Evolutionary conservation across 2,888 invertebrate genomes (phyloP).

Genomic region (Macrophya annulata): DNA sequence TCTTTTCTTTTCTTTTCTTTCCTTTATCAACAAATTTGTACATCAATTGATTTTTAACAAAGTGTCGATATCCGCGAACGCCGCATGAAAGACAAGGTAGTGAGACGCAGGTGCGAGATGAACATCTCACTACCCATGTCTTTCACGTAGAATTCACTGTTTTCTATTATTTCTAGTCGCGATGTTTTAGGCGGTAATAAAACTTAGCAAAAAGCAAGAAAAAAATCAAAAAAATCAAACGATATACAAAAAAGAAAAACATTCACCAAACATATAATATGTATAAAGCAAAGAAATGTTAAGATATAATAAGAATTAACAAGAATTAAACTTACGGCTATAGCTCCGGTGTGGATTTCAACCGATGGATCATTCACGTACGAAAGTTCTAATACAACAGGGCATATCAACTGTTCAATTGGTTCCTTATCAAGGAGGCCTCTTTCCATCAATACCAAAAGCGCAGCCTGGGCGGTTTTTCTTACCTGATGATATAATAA

Average conservation of each 20-base stretch:
- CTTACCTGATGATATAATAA: constrained; percentile 81
- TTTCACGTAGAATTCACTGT: constrained; percentile 89
- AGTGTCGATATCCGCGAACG: constrained; percentile 70
- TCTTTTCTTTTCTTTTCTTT: background rate
- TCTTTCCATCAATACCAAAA: constrained; percentile 85
- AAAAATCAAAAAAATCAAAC: background rate
- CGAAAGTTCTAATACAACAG: constrained; percentile 83
- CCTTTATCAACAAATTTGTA: no score
- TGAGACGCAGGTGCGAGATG: constrained; percentile 88
- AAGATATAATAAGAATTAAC: background rate
- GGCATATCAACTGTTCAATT: constrained; percentile 85
- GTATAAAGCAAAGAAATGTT: background rate
- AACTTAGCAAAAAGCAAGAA: background rate
- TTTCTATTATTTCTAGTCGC: constrained; percentile 24
- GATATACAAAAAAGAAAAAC: background rate
- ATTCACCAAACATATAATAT: background rate
- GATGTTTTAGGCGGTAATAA: background rate
- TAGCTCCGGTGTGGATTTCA: constrained; percentile 82
- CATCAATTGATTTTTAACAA: background rate
- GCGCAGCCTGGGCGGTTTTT: constrained; percentile 84
- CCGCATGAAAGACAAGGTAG: constrained; percentile 99
- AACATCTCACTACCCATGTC: constrained; percentile 99
- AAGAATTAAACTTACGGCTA: constrained; percentile 80
- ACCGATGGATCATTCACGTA: constrained; percentile 79
- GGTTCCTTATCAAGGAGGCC: constrained; percentile 83